A percentile compares a stretch with the other conserved stretches of the same genome.
Conservation (phyloP, 2,113 vertebrate species). For the Cephalopterus ornatus region DNA sequence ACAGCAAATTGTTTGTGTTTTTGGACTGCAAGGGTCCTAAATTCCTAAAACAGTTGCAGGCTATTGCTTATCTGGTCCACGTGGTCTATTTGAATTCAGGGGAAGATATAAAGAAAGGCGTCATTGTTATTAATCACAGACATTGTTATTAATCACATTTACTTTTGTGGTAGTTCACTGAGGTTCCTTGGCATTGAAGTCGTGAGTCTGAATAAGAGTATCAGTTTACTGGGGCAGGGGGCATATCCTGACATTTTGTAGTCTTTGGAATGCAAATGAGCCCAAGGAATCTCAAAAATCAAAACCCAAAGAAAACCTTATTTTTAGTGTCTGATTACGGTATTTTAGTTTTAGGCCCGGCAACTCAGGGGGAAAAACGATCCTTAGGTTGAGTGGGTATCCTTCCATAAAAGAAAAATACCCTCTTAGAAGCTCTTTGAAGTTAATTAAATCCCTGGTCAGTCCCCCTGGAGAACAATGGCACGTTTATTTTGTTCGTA, state of each 20-base stretch:
- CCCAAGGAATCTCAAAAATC: background rate
- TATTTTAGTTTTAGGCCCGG: background rate
- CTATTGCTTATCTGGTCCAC: background rate
- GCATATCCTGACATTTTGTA: background rate
- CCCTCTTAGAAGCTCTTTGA: background rate
- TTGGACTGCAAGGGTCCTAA: background rate
- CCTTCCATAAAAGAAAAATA: background rate
- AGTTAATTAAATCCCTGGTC: background rate
- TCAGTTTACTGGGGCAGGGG: accelerated
- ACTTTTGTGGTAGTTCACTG: background rate
- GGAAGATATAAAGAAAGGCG: background rate
- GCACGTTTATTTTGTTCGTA: background rate
- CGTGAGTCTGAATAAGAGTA: background rate
- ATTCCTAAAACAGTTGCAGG: background rate
- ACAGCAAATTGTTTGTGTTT: background rate
- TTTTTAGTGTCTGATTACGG: background rate
- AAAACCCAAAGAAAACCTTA: background rate
- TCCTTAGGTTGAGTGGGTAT: background rate
- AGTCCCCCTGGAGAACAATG: background rate
- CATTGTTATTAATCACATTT: background rate
- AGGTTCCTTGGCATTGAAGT: background rate
- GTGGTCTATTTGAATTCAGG: background rate
- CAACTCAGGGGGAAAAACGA: background rate
- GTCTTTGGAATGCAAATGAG: background rate
- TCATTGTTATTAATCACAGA: background rate